A percentile compares a stretch with the other conserved stretches of the same genome.
These are phyloP conservation scores for Protaetia brevitarsis DNA, from an alignment of 1,140 invertebrate species.

Conservation along the genomic window DNA sequence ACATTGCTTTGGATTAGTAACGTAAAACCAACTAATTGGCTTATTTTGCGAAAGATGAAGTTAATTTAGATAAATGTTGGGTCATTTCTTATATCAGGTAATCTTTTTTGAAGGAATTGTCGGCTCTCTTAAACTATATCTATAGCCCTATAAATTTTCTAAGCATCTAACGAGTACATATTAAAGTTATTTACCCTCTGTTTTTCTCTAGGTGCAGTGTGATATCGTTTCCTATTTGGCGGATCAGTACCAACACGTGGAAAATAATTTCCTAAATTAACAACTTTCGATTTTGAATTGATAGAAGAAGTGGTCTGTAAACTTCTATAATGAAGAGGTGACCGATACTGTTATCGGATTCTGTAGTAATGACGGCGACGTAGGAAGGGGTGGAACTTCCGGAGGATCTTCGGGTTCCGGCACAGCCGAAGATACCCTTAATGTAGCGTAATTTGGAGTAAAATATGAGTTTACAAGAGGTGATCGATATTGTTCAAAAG, in stretches of 20 bases:
- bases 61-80: neutral
- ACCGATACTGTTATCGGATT: constrained; percentile 29
- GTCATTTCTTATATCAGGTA: neutral
- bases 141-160: neutral
- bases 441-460: constrained; percentile 35
- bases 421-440: constrained; percentile 35
- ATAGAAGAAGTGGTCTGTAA: constrained; percentile 43
- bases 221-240: constrained; percentile 54
- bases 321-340: constrained; percentile 39
- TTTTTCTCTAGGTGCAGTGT: constrained; percentile 60
- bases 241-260: constrained; percentile 45
- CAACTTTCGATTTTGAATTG: constrained; percentile 44
- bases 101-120: neutral
- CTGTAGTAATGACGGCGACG: constrained; percentile 33
- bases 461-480: constrained; percentile 50
- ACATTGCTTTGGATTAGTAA: no score
- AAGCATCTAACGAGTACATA: constrained; percentile 13
- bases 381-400: constrained; percentile 44
- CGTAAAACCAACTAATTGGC: no score
- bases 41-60: no score
- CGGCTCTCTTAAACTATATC: neutral
- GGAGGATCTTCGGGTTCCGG: constrained; percentile 38
- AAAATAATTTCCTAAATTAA: constrained; percentile 44
- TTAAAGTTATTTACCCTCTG: constrained; percentile 51
- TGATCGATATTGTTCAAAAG: constrained; percentile 56